These are phyloP conservation scores for Cyprinodon diabolis DNA, from an alignment of 2,797 vertebrate genomes.

Conservation along the genomic window DNA sequence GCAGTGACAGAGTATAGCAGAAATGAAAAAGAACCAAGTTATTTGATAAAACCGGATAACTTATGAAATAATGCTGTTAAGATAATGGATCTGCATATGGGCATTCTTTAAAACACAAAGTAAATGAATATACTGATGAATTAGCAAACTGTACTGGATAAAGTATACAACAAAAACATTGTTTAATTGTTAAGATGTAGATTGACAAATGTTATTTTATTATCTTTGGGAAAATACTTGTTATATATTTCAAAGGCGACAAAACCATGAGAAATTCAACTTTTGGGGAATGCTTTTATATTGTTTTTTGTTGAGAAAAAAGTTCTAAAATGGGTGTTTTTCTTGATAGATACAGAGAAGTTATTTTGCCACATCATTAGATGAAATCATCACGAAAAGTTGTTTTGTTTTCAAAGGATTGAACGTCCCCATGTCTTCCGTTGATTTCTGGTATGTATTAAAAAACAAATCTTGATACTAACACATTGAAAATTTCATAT, in stretches of 20 bases:
- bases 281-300: background rate
- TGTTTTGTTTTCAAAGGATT: background rate
- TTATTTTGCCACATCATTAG: background rate
- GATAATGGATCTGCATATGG: slow-evolving; percentile 7
- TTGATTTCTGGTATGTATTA: background rate
- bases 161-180: background rate
- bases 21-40: slow-evolving; percentile 17
- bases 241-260: background rate
- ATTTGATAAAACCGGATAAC: background rate
- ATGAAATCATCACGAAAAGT: background rate
- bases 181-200: background rate
- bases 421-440: background rate
- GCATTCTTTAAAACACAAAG: background rate
- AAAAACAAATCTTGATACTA: background rate
- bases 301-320: background rate
- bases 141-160: background rate
- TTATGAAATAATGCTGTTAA: slow-evolving; percentile 7
- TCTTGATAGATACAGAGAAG: background rate
- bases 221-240: background rate
- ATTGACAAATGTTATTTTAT: background rate
- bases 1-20: slow-evolving; percentile 56
- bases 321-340: background rate
- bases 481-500: background rate
- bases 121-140: slow-evolving; percentile 1
- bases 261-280: background rate